Evolutionary conservation across 1,140 invertebrate genomes (phyloP), one percentile per base, ranked within the genome.

Genomic region (Hylyphantes graminicola): DNA sequence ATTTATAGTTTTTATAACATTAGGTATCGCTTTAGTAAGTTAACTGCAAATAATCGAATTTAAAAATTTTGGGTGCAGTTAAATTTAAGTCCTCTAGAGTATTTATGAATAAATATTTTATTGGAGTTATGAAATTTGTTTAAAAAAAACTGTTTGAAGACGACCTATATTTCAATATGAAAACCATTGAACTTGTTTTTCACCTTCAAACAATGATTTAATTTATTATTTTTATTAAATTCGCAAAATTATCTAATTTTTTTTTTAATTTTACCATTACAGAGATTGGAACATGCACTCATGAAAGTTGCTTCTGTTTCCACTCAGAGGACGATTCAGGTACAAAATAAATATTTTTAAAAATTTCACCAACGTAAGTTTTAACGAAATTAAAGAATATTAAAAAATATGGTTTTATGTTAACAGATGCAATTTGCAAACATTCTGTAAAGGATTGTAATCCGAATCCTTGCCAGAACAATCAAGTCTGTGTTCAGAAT

Each of bases 381-480:
- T 35, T 35, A 35, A 35, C 35, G 35, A 35, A 35, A 35, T 35
- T 35, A 35, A 35, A 2, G 35, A 35, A 35, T 35, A 35, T 35
- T 21, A 7, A 35, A n/a, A n/a, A 7, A 35, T 74, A 21, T 55
- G 3, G 50, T 7, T 63, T 63, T 70, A 51, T 70, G 11, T 21
- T 80, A 70, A 13, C 17, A 70, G 77, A 9, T 17, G 17, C 50
- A 2, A 11, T 65, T n/a, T 77, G 75, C 57, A 51, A 65, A 15
- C 48, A 77, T 53, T 64, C 13, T 17, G 59, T 77, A 8, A 57
- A 63, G 64, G 19, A 50, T n/a, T 77, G 75, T 12, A 17, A 50
- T 65, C 59, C 75, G 9, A 77, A 65, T 77, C 75, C 75, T 7
- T 77, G 75, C 53, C 2, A 12, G 6, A n/a, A 77, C 21, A 13